Conservation (phyloP, 2,797 vertebrate genomes). For the Pseudochromis fuscus region DNA sequence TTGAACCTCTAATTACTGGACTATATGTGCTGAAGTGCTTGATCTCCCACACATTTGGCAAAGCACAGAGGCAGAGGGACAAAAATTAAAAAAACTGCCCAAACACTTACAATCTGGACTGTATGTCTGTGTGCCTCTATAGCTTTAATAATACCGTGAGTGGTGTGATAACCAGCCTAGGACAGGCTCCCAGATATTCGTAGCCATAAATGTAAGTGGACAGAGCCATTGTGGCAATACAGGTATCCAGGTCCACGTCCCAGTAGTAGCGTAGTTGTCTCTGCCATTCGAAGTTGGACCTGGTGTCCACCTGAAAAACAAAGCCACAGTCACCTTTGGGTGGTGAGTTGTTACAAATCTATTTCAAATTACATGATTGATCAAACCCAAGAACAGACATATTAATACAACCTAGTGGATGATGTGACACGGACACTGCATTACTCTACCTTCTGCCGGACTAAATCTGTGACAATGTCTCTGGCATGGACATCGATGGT, state of each 20-base stretch:
- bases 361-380: constrained; percentile 8
- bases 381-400: not conserved
- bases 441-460: constrained; percentile 82
- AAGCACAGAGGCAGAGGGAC: not conserved
- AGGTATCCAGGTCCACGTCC: constrained; percentile 89
- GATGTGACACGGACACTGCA: not conserved
- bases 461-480: constrained; percentile 90
- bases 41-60: not conserved
- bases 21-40: not conserved
- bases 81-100: too few relatives aligned
- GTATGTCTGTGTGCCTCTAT: not conserved
- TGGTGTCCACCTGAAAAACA: constrained; percentile 82
- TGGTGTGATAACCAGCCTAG: constrained; percentile 91
- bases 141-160: constrained; percentile 84
- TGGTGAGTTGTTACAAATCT: not conserved
- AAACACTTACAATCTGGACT: not conserved
- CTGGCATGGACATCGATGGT: constrained; percentile 91
- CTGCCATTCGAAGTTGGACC: constrained; percentile 91
- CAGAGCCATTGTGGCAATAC: constrained; percentile 90
- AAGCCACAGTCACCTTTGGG: too few relatives aligned
- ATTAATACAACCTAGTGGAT: not conserved
- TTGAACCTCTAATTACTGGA: too few relatives aligned
- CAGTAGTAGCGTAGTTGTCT: constrained; percentile 91
- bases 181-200: constrained; percentile 91
- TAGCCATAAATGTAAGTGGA: constrained; percentile 90